phyloP scores from a whole-genome alignment of 2,888 invertebrate genomes.

The Zaprionus bogoriensis region DNA sequence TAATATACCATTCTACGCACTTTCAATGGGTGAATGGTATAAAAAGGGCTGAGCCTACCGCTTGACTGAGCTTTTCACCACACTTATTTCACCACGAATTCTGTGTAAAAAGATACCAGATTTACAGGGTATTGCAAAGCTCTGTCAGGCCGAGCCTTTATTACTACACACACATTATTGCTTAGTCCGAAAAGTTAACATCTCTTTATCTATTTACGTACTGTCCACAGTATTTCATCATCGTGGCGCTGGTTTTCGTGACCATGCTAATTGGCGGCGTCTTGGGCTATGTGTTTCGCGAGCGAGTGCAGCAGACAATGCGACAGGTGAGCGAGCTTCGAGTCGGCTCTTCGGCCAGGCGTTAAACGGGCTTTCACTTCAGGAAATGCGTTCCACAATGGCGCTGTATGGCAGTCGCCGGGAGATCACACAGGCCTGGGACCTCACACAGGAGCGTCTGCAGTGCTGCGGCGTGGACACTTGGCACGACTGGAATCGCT shows the following conservation, averaged over 20 bases:
- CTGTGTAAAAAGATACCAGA: too few species aligned
- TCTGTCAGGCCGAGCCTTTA: background rate
- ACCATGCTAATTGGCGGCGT: slow-evolving; percentile 95
- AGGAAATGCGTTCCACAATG: slow-evolving; percentile 90
- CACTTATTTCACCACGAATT: too few species aligned
- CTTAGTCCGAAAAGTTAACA: slow-evolving; percentile 14
- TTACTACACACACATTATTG: background rate
- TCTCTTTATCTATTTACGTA: slow-evolving; percentile 11
- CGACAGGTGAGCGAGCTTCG: slow-evolving; percentile 84
- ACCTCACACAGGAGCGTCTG: slow-evolving; percentile 91
- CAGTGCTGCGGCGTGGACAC: slow-evolving; percentile 93
- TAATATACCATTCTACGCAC: too few species aligned
- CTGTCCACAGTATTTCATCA: slow-evolving; percentile 90
- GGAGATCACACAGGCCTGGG: slow-evolving; percentile 92
- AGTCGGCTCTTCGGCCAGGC: background rate
- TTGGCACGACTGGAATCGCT: slow-evolving; percentile 91
- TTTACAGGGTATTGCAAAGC: background rate
- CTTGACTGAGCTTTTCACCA: too few species aligned
- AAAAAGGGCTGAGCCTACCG: too few species aligned
- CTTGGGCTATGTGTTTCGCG: slow-evolving; percentile 94
- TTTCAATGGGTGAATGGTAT: too few species aligned
- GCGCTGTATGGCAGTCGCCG: slow-evolving; percentile 88
- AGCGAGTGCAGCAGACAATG: slow-evolving; percentile 90
- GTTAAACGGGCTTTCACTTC: background rate
- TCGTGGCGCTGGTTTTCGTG: slow-evolving; percentile 93